Base-by-base conservation (phyloP, 2,113 vertebrate species). In the Anolis sagrei region DNA sequence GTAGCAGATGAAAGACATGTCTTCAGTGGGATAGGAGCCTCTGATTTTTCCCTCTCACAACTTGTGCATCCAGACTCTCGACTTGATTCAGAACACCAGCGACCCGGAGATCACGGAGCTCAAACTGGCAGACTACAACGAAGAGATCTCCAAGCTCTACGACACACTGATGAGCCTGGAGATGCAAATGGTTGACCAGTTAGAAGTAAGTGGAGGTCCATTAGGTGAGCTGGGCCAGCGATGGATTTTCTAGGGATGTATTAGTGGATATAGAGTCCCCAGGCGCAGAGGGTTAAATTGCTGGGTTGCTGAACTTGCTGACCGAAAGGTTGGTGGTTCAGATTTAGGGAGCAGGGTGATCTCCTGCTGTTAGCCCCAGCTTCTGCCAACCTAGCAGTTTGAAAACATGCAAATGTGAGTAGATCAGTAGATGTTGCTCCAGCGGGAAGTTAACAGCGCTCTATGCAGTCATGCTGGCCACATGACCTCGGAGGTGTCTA, bases 91-190 rank as follows among this genome's bases (percentile, higher is more conserved):
- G 54, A 89, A 95, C 1, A 85, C 95, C 36, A 54, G 76, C 2
- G 96, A 97, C 1, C 7, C 76, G 0, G 76, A 89, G 0, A 9
- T 18, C 16, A 61, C 95, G 0, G 95, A 97, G 72, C 77, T 10
- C 1, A 93, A 93, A 87, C 74, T 94, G 27, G 76, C n/a, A 0
- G 83, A 95, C 34, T 96, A 89, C 88, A 91, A 61, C 1, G 79
- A 95, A 75, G 94, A 96, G 62, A 93, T 98, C 66, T 68, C 19
- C 0, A 92, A 96, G 88, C 93, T 99, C 11, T 93, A 90, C 58
- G 90, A 96, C 0, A 77, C 62, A 0, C 96, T 99, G 79, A 96
- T 98, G 96, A 91, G 84, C 2, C 89, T 98, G 93, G 98, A 98
- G 93, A 92, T 96, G 79, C 94, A 96, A 87, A 78, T 97, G 11